A percentile compares a stretch with the other conserved stretches of the same genome.
Conservation (phyloP, 2,797 vertebrate genomes). For the Linurgus olivaceus region DNA sequence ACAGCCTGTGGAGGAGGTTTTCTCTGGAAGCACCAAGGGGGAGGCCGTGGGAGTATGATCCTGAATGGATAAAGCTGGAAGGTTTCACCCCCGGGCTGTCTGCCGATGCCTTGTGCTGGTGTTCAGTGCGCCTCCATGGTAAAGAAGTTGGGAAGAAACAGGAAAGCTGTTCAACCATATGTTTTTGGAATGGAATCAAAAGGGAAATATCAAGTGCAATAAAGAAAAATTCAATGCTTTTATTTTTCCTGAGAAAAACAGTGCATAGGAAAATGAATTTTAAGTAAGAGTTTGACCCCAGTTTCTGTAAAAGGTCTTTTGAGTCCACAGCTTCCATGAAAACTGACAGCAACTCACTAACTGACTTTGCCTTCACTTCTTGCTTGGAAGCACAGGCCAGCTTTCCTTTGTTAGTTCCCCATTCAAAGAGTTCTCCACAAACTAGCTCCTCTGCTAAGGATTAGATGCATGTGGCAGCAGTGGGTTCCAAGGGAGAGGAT, state of each 20-base stretch:
- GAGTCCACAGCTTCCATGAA: not conserved
- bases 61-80: not conserved
- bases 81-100: not conserved
- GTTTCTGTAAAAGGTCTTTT: not conserved
- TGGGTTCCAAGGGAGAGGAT: slow-evolving; percentile 11
- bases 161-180: not conserved
- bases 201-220: not conserved
- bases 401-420: not conserved
- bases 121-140: not conserved
- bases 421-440: slow-evolving; percentile 1
- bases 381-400: not conserved
- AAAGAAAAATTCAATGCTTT: not conserved
- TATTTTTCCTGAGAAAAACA: not conserved
- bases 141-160: not conserved
- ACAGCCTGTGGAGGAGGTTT: not conserved
- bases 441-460: not conserved
- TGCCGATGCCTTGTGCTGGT: not conserved
- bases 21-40: not conserved
- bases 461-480: not conserved
- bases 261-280: not conserved
- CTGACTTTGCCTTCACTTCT: not conserved
- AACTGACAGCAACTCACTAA: not conserved
- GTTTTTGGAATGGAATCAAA: not conserved
- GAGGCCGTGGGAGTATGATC: not conserved
- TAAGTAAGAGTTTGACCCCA: not conserved